phyloP scores from a whole-genome alignment of 2,113 vertebrate species.

The Entomyzon cyanotis region DNA sequence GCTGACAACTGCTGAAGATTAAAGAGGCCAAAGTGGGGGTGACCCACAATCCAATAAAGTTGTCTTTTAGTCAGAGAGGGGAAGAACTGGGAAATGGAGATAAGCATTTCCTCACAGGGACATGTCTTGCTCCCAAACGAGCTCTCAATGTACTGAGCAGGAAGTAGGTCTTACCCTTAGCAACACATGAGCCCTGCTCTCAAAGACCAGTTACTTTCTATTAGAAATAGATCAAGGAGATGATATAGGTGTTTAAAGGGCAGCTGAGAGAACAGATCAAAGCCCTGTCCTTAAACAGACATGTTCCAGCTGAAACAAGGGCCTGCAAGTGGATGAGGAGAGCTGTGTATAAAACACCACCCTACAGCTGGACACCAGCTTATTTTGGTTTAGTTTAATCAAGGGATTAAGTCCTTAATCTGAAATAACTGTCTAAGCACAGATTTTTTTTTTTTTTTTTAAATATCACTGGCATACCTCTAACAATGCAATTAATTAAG shows the following conservation, averaged over 20 bases:
- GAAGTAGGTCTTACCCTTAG: background rate
- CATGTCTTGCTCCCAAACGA: fast-evolving
- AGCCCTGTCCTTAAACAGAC: slow-evolving; percentile 1
- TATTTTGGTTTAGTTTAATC: slow-evolving; percentile 44
- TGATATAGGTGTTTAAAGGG: background rate
- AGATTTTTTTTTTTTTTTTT: background rate
- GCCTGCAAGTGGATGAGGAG: background rate
- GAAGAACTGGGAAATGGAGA: background rate
- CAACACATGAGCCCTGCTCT: background rate
- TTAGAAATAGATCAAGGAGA: background rate
- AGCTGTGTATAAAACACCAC: background rate
- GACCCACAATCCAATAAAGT: background rate
- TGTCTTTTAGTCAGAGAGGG: background rate
- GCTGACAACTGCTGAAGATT: background rate
- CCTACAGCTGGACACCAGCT: slow-evolving; percentile 37
- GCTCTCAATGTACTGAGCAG: background rate
- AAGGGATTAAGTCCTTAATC: slow-evolving; percentile 59
- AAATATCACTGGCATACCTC: background rate
- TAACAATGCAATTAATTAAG: slow-evolving; percentile 10
- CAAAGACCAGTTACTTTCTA: background rate
- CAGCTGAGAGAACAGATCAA: background rate
- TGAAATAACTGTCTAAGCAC: slow-evolving; percentile 48
- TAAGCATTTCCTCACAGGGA: background rate
- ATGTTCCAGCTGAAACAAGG: background rate
- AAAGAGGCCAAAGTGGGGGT: background rate